A percentile compares a stretch with the other conserved stretches of the same genome.
Conservation (phyloP, 92 coral and sea anemone genomes). For the Phenganax subtilis region DNA sequence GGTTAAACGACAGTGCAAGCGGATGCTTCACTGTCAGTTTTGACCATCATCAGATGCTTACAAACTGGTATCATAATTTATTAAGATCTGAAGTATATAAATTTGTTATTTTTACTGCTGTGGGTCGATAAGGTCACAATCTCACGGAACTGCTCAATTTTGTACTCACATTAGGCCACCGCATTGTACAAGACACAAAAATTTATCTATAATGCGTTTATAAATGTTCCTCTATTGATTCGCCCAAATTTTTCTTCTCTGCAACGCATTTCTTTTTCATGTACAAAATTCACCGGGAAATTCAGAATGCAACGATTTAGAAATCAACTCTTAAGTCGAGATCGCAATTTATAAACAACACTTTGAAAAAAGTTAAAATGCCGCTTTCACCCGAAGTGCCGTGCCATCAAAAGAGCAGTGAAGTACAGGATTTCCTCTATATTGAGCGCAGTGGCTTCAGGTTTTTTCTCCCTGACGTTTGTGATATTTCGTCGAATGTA, state of each 20-base stretch:
- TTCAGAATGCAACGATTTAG: neutral
- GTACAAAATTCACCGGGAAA: too few species aligned
- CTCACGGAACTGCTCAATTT: neutral
- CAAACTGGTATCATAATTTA: neutral
- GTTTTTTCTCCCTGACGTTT: neutral
- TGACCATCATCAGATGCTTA: neutral
- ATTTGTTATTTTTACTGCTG: neutral
- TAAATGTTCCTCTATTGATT: too few species aligned
- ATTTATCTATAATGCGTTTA: too few species aligned
- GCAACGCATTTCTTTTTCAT: too few species aligned
- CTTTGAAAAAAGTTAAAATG: conserved; percentile 1
- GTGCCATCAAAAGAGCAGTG: neutral
- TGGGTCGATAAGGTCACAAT: conserved; percentile 35
- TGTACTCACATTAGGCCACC: too few species aligned
- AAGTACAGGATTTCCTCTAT: conserved; percentile 16
- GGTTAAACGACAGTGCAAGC: neutral
- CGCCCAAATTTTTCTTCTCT: too few species aligned
- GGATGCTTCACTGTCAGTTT: neutral
- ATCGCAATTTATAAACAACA: conserved; percentile 9
- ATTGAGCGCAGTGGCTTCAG: neutral
- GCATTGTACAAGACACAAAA: too few species aligned
- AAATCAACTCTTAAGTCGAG: neutral
- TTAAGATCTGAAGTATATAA: neutral
- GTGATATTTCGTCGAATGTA: conserved; percentile 3
- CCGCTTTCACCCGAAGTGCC: conserved; percentile 5